phyloP scores from a whole-genome alignment of 2,113 vertebrate genomes.

The Perccottus glenii region DNA sequence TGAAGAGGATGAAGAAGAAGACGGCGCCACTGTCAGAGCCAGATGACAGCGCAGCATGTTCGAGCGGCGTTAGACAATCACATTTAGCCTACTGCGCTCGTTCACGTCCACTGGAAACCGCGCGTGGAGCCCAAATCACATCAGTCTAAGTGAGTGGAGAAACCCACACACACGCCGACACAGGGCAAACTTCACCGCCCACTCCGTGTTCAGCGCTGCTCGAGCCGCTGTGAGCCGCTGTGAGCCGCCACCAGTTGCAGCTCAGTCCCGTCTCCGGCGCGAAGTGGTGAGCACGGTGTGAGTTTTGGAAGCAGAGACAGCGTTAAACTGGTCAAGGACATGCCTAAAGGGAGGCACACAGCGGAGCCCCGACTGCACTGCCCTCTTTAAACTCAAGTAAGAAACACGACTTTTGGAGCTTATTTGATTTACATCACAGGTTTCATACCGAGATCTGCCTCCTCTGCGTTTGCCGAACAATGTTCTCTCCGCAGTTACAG shows the following conservation, averaged over 20 bases:
- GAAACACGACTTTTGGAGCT: not conserved
- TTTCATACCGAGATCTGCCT: too few relatives aligned
- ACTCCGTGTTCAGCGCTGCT: not conserved
- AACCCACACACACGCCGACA: not conserved
- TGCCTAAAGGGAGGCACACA: not conserved
- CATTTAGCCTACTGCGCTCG: slow-evolving; percentile 28
- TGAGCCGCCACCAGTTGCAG: not conserved
- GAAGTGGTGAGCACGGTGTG: not conserved
- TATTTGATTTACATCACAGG: not conserved
- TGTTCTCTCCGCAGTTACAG: too few relatives aligned
- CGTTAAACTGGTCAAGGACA: not conserved
- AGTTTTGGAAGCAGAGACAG: not conserved
- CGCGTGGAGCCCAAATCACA: slow-evolving; percentile 3
- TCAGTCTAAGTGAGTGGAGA: not conserved
- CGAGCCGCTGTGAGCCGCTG: not conserved
- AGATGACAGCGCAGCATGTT: slow-evolving; percentile 50
- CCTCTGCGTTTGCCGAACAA: too few relatives aligned
- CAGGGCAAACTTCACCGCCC: not conserved
- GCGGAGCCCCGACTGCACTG: not conserved
- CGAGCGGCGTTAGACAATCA: slow-evolving; percentile 47
- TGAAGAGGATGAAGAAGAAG: slow-evolving; percentile 22
- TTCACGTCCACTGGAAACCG: too few relatives aligned
- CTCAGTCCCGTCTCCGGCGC: not conserved
- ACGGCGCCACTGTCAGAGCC: slow-evolving; percentile 51
- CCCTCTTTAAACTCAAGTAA: not conserved